These are phyloP conservation scores for Heloderma charlesbogerti DNA, from an alignment of 2,113 vertebrate genomes.

Conservation along the genomic window DNA sequence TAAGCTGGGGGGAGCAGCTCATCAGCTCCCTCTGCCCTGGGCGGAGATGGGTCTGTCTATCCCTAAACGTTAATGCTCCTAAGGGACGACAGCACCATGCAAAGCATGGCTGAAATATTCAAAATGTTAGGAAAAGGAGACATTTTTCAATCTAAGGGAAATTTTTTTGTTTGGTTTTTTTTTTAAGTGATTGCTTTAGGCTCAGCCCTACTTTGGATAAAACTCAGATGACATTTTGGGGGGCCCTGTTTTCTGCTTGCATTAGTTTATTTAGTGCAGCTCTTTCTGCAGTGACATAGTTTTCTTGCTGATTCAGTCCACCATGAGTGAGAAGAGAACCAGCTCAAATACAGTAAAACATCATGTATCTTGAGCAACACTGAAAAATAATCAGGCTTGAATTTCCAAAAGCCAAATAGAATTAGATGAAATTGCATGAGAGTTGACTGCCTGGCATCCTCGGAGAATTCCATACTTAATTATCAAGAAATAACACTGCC, in stretches of 20 bases:
- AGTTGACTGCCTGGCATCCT: neutral
- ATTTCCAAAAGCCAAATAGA: neutral
- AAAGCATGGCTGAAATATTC: neutral
- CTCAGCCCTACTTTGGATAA: neutral
- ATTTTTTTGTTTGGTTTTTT: neutral
- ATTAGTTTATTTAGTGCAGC: neutral
- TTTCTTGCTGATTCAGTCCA: neutral
- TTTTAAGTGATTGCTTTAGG: neutral
- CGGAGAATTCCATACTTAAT: conserved; percentile 17
- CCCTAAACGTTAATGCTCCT: too few species aligned
- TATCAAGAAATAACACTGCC: neutral
- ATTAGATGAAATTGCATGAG: neutral
- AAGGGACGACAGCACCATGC: neutral
- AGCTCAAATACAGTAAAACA: neutral
- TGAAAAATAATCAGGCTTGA: neutral
- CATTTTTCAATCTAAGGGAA: neutral
- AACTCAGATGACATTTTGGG: neutral
- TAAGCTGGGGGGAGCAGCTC: too few species aligned
- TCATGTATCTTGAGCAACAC: neutral
- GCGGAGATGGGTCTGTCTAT: too few species aligned
- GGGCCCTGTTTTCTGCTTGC: neutral
- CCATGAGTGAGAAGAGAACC: neutral
- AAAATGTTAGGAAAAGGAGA: neutral
- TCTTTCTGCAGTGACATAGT: neutral
- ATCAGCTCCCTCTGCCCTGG: too few species aligned